Evolutionary conservation across 2,797 vertebrate species (phyloP).

Genomic region (Neoniphon sammara): DNA sequence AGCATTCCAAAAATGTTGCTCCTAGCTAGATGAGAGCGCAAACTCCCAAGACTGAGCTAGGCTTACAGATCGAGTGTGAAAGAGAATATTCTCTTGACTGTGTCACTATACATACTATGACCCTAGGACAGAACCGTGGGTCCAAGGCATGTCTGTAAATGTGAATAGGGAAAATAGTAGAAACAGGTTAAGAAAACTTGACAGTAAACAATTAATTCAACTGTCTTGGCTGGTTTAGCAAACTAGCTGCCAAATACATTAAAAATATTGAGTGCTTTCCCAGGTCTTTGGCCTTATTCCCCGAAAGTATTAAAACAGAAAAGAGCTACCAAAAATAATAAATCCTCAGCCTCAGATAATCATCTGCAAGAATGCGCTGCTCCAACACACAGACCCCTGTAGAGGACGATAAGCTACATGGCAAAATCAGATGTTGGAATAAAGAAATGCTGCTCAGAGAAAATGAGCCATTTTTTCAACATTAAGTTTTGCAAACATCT

Average conservation of each 20-base stretch:
- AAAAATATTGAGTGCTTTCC: conserved; percentile 30
- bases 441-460: conserved; percentile 23
- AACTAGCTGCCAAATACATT: conserved; percentile 38
- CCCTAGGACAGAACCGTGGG: neutral
- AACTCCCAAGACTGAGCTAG: neutral
- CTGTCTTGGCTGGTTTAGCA: conserved; percentile 19
- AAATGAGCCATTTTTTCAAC: neutral
- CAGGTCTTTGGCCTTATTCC: conserved; percentile 22
- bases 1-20: conserved; percentile 24
- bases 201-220: conserved; percentile 30
- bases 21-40: conserved; percentile 4
- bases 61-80: conserved; percentile 21
- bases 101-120: conserved; percentile 22
- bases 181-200: conserved; percentile 23
- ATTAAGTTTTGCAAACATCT: conserved; percentile 16
- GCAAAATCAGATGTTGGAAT: conserved; percentile 20
- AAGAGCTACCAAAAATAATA: conserved; percentile 49
- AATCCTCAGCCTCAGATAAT: conserved; percentile 39
- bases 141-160: neutral
- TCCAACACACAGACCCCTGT: conserved; percentile 28
- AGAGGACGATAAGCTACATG: conserved; percentile 20
- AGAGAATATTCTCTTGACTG: conserved; percentile 6
- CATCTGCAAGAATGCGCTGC: conserved; percentile 41
- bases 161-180: neutral
- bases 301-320: conserved; percentile 43